Base-by-base conservation (phyloP, 2,888 invertebrate genomes). In the Sinotaia quadrata region DNA sequence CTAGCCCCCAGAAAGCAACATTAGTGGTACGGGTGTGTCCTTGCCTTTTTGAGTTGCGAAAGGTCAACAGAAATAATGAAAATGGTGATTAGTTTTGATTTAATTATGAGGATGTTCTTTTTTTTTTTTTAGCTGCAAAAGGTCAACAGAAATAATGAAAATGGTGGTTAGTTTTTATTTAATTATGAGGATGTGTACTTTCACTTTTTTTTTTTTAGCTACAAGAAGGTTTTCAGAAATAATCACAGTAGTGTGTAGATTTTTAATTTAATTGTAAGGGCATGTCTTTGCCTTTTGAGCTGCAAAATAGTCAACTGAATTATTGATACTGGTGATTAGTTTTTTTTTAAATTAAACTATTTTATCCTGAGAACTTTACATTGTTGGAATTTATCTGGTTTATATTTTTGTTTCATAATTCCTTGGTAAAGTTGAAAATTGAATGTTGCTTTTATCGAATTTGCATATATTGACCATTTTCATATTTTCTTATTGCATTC, bases 11-110 rank as follows among this genome's bases (percentile, higher is more conserved):
- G 75, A 94, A 95, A 87, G 92, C 93, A 51, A 94, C 97, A 1
- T 92, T 96, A 69, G 95, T 93, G 41, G 92, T 93, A 0, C 91
- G 94, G 78, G 97, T 94, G 90, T 93, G 93, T 78, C 96, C 97
- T 1, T 85, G 92, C 4, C 88, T 92, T 71, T 96, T 92, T 87
- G 89, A 92, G 79, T 87, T 93, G 18, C 61, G 76, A 68, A 54
- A 75, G 72, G 54, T 63, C 4, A 36, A 18, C 2, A 63, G 54
- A 31, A 54, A 24, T 18, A 15, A 54, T 18, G 54, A 54, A 1
- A 29, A 18, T 27, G 47, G 47, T 47, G n/a, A 7, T n/a, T 47
- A 18, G 24, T 47, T 47, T 15, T 15, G n/a, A n/a, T n/a, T 92
- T 96, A 69, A 95, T 93, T 41, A 92, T 93, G 0, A 91, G 94